Evolutionary conservation across 2,113 vertebrate species (phyloP).

Genomic region (Tupaia chinensis): DNA sequence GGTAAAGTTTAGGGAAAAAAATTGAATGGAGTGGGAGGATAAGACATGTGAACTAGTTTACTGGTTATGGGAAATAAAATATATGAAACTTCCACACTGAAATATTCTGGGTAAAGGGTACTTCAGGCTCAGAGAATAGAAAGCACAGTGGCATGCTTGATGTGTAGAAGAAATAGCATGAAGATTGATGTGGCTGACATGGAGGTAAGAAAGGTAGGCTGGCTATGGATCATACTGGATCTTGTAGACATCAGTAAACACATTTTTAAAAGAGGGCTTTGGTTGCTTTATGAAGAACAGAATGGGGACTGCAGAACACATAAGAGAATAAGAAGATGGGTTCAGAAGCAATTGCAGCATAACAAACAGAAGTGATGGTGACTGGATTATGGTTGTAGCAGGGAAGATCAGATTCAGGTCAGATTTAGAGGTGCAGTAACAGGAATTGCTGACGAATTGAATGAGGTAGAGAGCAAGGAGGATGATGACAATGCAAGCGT

Average conservation of each 20-base stretch:
- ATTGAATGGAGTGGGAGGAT: neutral
- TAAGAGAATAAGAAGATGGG: neutral
- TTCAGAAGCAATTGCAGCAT: neutral
- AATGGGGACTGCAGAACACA: neutral
- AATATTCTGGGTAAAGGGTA: slow-evolving; percentile 50
- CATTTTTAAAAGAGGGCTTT: neutral
- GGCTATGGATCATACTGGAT: neutral
- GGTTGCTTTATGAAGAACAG: neutral
- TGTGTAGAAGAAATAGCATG: neutral
- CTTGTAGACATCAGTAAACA: neutral
- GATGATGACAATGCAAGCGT: neutral
- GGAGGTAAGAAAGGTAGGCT: neutral
- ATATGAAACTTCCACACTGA: slow-evolving; percentile 66
- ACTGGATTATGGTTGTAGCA: neutral
- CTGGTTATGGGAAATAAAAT: slow-evolving; percentile 82
- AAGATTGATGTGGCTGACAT: neutral
- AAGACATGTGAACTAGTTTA: slow-evolving; percentile 8
- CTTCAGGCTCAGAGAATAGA: neutral
- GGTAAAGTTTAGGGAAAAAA: neutral
- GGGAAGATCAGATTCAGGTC: neutral
- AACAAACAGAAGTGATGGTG: neutral
- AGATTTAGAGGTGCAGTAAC: neutral
- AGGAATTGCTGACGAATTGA: neutral
- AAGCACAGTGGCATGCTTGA: neutral
- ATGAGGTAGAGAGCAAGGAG: neutral